Evolutionary conservation across 2,888 invertebrate genomes (phyloP).

Genomic region (Lepidocyrtinus sp.): DNA sequence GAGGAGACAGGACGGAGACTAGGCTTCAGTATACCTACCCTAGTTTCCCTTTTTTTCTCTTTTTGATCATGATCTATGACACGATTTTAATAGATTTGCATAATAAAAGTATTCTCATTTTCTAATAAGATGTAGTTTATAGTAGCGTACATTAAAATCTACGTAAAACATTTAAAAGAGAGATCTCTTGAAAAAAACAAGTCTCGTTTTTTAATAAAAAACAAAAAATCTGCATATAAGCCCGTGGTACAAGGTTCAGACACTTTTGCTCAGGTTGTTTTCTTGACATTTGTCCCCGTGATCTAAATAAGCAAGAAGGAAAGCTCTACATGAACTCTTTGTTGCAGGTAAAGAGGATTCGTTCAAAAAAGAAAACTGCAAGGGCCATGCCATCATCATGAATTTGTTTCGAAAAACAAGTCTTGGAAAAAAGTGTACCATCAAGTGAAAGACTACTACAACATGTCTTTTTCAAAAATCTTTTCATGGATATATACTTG

Average conservation of each 20-base stretch:
- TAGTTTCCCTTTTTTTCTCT: background rate
- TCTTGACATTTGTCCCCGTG: constrained; percentile 56
- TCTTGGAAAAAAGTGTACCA: constrained; percentile 54
- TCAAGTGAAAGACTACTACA: constrained; percentile 37
- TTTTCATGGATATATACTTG: constrained; percentile 53
- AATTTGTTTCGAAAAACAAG: constrained; percentile 51
- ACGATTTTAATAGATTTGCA: constrained; percentile 43
- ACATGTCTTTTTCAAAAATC: background rate
- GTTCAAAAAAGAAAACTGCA: too few relatives aligned
- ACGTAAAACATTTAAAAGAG: too few relatives aligned
- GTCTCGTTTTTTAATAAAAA: constrained; percentile 49
- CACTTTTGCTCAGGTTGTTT: constrained; percentile 28
- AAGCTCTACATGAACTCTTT: background rate
- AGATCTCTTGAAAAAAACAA: constrained; percentile 36
- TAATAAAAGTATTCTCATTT: constrained; percentile 34
- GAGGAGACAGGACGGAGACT: too few relatives aligned
- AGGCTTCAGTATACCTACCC: background rate
- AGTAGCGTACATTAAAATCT: too few relatives aligned
- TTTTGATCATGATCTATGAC: constrained; percentile 62
- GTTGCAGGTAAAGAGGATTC: constrained; percentile 53
- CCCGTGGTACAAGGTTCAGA: too few relatives aligned
- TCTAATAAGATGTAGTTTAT: too few relatives aligned
- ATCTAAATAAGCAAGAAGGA: constrained; percentile 40
- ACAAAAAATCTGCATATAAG: too few relatives aligned
- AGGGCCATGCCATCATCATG: too few relatives aligned